A percentile compares a stretch with the other conserved stretches of the same genome.
Conservation (phyloP, 1,140 invertebrate genomes). For the Drosophila bifasciata region DNA sequence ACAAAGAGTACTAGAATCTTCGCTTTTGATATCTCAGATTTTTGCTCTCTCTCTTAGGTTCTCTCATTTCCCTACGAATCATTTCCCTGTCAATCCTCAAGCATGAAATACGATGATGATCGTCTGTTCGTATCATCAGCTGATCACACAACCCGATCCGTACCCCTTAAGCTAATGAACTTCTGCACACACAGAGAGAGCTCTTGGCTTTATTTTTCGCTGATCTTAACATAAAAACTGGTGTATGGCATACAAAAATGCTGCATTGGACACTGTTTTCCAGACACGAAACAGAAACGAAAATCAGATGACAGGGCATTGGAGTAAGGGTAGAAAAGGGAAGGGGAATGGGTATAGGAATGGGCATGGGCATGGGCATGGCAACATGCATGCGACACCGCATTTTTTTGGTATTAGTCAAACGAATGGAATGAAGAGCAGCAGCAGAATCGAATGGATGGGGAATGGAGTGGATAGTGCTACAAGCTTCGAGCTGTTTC, state of each 20-base stretch:
- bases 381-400: slow-evolving; percentile 13
- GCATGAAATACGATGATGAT: slow-evolving; percentile 15
- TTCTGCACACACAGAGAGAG: slow-evolving; percentile 22
- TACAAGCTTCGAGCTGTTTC: too few relatives aligned
- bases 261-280: slow-evolving; percentile 43
- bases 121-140: slow-evolving; percentile 21
- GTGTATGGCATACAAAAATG: not conserved
- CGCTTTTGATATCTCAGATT: too few relatives aligned
- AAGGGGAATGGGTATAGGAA: not conserved
- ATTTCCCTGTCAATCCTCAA: not conserved
- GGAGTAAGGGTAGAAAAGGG: not conserved
- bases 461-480: too few relatives aligned
- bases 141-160: slow-evolving; percentile 31
- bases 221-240: slow-evolving; percentile 41
- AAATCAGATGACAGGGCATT: slow-evolving; percentile 6
- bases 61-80: too few relatives aligned
- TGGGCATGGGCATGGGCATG: not conserved
- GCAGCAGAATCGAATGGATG: not conserved
- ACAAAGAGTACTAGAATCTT: too few relatives aligned
- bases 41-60: too few relatives aligned
- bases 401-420: not conserved
- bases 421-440: not conserved
- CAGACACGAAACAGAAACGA: not conserved
- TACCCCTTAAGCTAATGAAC: slow-evolving; percentile 67
- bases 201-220: slow-evolving; percentile 13